phyloP scores from a whole-genome alignment of 1,140 invertebrate species.

The Sipha flava region DNA sequence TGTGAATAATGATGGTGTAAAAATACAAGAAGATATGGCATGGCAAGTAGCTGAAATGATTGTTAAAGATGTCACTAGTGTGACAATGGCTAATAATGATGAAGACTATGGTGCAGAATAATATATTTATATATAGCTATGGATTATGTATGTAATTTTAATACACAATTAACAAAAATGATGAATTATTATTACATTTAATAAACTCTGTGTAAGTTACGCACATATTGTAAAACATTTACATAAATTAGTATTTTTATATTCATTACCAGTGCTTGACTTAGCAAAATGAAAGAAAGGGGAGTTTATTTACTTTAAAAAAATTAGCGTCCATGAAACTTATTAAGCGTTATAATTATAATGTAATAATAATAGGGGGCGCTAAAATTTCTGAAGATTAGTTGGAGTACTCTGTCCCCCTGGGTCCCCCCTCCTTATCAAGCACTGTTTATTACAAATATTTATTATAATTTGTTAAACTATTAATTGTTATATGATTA shows the following conservation, averaged over 20 bases:
- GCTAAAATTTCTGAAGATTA: too few species aligned
- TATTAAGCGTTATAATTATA: too few species aligned
- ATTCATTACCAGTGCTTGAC: too few species aligned
- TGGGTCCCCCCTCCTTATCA: too few species aligned
- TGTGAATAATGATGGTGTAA: constrained; percentile 68
- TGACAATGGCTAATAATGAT: constrained; percentile 50
- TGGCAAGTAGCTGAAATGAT: constrained; percentile 93
- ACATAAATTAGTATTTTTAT: background rate
- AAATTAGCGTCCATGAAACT: too few species aligned
- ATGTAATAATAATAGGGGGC: too few species aligned
- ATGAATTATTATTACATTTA: too few species aligned
- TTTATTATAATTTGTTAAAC: constrained; percentile 8
- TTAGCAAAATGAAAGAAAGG: too few species aligned
- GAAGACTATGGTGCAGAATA: constrained; percentile 12
- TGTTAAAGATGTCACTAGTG: constrained; percentile 78
- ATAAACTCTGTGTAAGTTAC: too few species aligned
- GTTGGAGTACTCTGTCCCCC: too few species aligned
- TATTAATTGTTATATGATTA: constrained; percentile 7
- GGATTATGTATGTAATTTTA: background rate
- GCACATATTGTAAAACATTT: background rate
- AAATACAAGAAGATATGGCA: constrained; percentile 86
- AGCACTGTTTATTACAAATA: too few species aligned
- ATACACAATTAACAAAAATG: background rate
- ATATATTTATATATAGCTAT: background rate
- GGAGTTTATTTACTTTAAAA: too few species aligned